Percentiles rank a stretch among this genome's conserved stretches.
Conservation (phyloP, 2,113 vertebrate species). For the Cranoglanis bouderius region DNA sequence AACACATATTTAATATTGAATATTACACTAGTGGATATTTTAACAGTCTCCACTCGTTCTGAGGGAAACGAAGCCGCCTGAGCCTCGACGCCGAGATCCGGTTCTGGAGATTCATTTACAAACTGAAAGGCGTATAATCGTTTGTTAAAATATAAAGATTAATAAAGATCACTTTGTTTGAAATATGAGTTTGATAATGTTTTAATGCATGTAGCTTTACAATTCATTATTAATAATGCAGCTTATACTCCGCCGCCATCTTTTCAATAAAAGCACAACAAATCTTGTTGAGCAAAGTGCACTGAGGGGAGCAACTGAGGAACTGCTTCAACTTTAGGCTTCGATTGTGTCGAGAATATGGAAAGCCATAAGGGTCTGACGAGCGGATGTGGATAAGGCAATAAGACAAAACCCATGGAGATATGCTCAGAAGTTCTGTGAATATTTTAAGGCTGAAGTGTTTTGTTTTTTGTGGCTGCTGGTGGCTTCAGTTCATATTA, state of each 20-base stretch:
- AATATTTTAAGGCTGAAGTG: too few relatives aligned
- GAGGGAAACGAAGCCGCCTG: background rate
- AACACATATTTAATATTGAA: background rate
- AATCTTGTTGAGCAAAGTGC: background rate
- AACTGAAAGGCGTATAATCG: background rate
- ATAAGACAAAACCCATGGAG: too few relatives aligned
- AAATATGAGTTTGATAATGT: background rate
- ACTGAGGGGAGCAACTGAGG: background rate
- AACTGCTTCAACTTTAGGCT: background rate
- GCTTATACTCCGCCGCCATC: background rate
- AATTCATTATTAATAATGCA: background rate
- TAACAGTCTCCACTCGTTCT: background rate
- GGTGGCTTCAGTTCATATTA: too few relatives aligned
- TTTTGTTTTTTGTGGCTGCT: too few relatives aligned
- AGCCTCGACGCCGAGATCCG: background rate
- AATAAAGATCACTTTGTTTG: background rate
- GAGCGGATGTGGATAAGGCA: too few relatives aligned
- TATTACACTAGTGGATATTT: background rate
- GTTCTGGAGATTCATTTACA: background rate
- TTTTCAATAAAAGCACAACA: background rate
- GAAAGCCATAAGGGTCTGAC: background rate
- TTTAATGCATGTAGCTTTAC: background rate
- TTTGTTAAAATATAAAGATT: background rate
- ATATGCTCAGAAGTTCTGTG: background rate
- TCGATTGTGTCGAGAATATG: too few relatives aligned